Base-by-base conservation (phyloP, 2,888 invertebrate species). In the Dicyrtomina minuta region DNA sequence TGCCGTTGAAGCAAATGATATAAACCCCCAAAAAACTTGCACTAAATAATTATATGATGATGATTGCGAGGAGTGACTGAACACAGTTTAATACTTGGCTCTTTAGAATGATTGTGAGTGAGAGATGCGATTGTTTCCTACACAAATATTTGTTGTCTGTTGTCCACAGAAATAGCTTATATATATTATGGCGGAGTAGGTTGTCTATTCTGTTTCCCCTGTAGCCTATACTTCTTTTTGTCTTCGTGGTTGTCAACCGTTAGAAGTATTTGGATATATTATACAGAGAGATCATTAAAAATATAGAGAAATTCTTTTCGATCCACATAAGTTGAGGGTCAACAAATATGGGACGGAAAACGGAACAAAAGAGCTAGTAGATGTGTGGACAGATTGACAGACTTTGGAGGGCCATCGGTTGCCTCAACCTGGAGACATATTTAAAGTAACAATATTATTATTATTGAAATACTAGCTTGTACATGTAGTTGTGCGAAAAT, bases 381-480 rank as follows among this genome's bases (percentile, higher is more conserved):
- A 44, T 56, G 62, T 62, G 58, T 58, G 20, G 53, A 44, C 15
- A 26, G 26, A 24, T 66, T 22, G 43, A n/a, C n/a, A n/a, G n/a
- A 66, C 26, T 43, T 58, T 49, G 27, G 51, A 67, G 59, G 67
- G 58, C 58, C 51, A 59, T 53, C 33, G 33, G 41, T 67, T 67
- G 67, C 58, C 59, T 46, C 59, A 41, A 67, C 67, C 67, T 67
- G 67, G 67, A 67, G 67, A 67, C 49, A 67, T 67, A 67, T 49
- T 44, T 62, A 44, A 62, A 33, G 33, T 33, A 33, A 33, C 33
- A 33, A 33, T 33, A 49, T 51, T 67, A 59, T 59, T 27, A 44
- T 41, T 44, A 58, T 5, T 58, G n/a, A 62, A 44, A 27, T 62
- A 49, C 15, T 12, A 26, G 17, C 27, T 60, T 39, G 22, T 43